A percentile compares a stretch with the other conserved stretches of the same genome.
These are phyloP conservation scores for Polydrusus cervinus DNA, from an alignment of 2,888 invertebrate species.

Conservation along the genomic window DNA sequence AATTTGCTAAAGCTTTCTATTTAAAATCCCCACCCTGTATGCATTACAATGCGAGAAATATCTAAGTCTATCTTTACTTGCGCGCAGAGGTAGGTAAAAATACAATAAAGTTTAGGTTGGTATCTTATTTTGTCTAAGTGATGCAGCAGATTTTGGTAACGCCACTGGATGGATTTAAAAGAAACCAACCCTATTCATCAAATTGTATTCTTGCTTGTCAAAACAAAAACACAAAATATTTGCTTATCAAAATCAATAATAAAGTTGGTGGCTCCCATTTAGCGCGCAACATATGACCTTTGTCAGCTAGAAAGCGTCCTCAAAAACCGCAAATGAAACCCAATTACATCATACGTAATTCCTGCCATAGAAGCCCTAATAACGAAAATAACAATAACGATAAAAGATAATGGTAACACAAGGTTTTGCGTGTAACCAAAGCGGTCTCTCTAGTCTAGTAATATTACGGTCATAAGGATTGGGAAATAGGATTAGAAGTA, in stretches of 20 bases:
- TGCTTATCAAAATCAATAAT: not conserved
- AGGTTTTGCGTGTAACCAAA: slow-evolving; percentile 36
- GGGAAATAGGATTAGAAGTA: slow-evolving; percentile 7
- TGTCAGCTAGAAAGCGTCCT: not conserved
- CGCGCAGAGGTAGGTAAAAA: no score
- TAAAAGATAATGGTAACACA: slow-evolving; percentile 43
- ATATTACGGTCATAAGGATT: slow-evolving; percentile 22
- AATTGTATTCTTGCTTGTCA: no score
- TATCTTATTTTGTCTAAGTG: no score
- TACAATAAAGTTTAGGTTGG: no score
- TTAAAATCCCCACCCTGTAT: no score
- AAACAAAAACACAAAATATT: no score
- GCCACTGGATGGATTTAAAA: no score
- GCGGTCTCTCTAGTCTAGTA: slow-evolving; percentile 24
- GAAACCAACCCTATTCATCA: no score
- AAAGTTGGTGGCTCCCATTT: not conserved
- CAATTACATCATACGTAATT: slow-evolving; percentile 38
- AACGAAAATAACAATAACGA: slow-evolving; percentile 44
- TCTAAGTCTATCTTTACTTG: no score
- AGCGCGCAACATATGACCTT: not conserved
- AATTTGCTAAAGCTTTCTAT: no score
- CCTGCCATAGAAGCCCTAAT: slow-evolving; percentile 32
- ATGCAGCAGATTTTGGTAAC: no score
- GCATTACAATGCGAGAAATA: no score
- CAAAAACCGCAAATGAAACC: slow-evolving; percentile 12